Base-by-base conservation (phyloP, 2,797 vertebrate species). In the Echiichthys vipera region DNA sequence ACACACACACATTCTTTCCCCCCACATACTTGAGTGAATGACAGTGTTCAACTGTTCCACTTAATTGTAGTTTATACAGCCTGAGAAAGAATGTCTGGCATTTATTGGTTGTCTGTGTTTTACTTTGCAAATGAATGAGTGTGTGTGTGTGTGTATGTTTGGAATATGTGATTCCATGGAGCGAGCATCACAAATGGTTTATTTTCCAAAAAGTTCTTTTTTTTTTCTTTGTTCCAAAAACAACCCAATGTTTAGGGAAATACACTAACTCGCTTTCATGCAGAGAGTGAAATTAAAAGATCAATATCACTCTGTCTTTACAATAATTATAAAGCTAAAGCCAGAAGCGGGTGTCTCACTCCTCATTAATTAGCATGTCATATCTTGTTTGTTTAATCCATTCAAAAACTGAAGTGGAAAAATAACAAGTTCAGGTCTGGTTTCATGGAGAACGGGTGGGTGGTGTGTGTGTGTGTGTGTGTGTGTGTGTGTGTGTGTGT, bases 1-100 rank as follows among this genome's bases (percentile, higher is more conserved):
- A 82, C 78, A 71, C 66, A 55, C 74, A 74, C 61, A 40, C 84
- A 89, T 87, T 90, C 89, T 83, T 90, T 73, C 77, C 77, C n/a
- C 51, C 63, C 58, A 67, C 86, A 89, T 91, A 90, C 86, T 90
- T 86, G 79, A 65, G 66, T 78, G 88, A 93, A 93, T 90, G 90
- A 91, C 89, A 89, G 88, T 88, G 85, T 86, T 91, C 84, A 88
- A 85, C 87, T 88, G 80, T 81, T 89, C 79, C 75, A 85, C 83
- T 89, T 94, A 93, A 94, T 93, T 92, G 90, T 88, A 91, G 90
- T 92, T 93, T 93, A 89, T 90, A 88, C 87, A 86, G 87, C 66
- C 84, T 87, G 84, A 70, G 87, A 88, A 91, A 88, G 90, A 92
- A 93, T 91, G 83, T 73, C 61, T 84, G 88, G 89, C 72, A 91